phyloP scores from a whole-genome alignment of 1,140 invertebrate species.

The Hormaphis cornu region DNA sequence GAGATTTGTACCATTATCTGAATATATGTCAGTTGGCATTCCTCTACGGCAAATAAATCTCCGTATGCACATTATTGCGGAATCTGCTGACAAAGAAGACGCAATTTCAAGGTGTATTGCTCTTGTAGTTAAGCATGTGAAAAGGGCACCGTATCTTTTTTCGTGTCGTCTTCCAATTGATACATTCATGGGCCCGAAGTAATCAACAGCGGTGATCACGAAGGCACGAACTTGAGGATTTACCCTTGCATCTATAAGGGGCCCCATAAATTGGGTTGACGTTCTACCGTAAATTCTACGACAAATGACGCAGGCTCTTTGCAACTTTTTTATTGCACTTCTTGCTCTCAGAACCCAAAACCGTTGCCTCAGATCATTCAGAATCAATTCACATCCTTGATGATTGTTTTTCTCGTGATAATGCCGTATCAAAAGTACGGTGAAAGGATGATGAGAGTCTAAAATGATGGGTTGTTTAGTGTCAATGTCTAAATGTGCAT shows the following conservation, averaged over 20 bases:
- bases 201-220: slow-evolving; percentile 41
- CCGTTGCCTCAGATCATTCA: slow-evolving; percentile 35
- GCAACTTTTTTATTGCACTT: slow-evolving; percentile 34
- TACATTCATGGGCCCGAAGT: slow-evolving; percentile 42
- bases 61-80: slow-evolving; percentile 41
- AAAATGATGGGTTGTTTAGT: slow-evolving; percentile 34
- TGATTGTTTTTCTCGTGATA: slow-evolving; percentile 39
- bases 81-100: slow-evolving; percentile 40
- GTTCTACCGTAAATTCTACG: slow-evolving; percentile 9
- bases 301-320: slow-evolving; percentile 39
- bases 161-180: slow-evolving; percentile 33
- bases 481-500: slow-evolving; percentile 16
- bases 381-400: slow-evolving; percentile 35
- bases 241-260: slow-evolving; percentile 38
- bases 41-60: slow-evolving; percentile 43
- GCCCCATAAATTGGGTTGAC: slow-evolving; percentile 39
- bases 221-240: slow-evolving; percentile 38
- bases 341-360: slow-evolving; percentile 38
- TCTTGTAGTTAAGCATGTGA: slow-evolving; percentile 43
- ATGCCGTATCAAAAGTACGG: slow-evolving; percentile 39
- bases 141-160: slow-evolving; percentile 43
- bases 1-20: slow-evolving; percentile 43
- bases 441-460: slow-evolving; percentile 36
- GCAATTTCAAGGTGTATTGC: slow-evolving; percentile 45
- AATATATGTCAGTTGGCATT: slow-evolving; percentile 38